These are phyloP conservation scores for Oopsacas minuta DNA, from an alignment of 37 sponge, comb jelly and placozoan genomes.

Conservation along the genomic window DNA sequence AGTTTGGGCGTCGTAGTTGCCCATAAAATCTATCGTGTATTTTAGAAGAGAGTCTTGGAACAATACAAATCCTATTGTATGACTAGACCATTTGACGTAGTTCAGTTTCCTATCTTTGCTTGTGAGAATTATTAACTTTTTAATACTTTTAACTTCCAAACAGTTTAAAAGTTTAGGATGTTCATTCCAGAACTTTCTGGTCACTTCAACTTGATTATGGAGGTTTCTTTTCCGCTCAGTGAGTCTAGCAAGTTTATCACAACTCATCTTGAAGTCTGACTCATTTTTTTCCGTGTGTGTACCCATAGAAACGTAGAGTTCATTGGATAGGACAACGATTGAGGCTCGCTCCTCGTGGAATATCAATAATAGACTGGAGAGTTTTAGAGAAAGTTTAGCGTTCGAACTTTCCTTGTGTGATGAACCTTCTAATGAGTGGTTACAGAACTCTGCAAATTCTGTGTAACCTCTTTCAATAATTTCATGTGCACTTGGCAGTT, in stretches of 20 bases:
- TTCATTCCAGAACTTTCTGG: neutral
- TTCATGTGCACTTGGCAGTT: neutral
- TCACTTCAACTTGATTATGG: neutral
- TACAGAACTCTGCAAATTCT: neutral
- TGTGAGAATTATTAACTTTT: neutral
- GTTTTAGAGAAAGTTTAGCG: neutral
- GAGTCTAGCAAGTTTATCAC: neutral
- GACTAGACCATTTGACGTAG: neutral
- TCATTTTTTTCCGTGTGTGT: neutral
- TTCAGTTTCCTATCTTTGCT: neutral
- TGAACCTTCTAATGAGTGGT: neutral
- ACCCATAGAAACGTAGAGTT: neutral
- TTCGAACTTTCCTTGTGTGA: neutral
- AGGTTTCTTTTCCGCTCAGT: neutral
- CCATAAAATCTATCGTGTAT: neutral
- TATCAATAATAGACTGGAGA: neutral
- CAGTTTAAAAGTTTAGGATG: constrained; percentile 14
- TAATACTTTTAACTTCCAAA: neutral
- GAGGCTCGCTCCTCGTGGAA: neutral
- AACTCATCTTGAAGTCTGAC: neutral
- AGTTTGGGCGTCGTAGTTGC: neutral
- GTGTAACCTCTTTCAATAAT: neutral
- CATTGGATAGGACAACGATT: neutral
- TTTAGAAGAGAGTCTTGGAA: neutral
- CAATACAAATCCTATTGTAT: neutral